A percentile compares a stretch with the other conserved stretches of the same genome.
phyloP scores from a whole-genome alignment of 35 echinoderm and acorn worm genomes.

The Ptychodera flava region DNA sequence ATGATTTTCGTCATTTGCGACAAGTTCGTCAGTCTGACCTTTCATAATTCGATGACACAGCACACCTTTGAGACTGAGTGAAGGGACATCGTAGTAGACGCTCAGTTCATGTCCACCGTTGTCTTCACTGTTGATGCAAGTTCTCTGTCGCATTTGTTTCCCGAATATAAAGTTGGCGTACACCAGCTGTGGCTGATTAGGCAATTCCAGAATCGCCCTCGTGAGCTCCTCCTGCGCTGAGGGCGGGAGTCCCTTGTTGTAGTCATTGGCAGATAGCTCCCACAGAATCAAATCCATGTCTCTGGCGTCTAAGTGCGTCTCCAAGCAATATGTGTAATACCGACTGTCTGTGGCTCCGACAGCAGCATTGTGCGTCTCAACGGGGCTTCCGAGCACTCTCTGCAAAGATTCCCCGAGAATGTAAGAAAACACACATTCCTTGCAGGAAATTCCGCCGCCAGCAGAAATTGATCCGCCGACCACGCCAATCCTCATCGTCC shows the following conservation, averaged over 20 bases:
- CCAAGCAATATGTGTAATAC: background rate
- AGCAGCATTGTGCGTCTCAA: background rate
- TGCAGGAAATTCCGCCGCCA: background rate
- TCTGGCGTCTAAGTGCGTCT: background rate
- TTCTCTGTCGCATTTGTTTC: background rate
- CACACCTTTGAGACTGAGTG: background rate
- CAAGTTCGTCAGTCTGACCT: background rate
- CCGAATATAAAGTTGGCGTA: background rate
- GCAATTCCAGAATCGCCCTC: background rate
- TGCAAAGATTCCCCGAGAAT: background rate
- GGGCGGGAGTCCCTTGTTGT: background rate
- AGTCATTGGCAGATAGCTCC: background rate
- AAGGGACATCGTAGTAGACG: background rate
- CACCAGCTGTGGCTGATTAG: background rate
- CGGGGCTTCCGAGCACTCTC: background rate
- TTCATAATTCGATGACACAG: background rate
- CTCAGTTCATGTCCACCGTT: background rate
- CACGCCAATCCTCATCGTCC: background rate
- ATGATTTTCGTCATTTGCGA: background rate
- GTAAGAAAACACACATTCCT: background rate
- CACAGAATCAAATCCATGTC: background rate
- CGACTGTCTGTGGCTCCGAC: background rate
- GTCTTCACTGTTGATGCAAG: background rate
- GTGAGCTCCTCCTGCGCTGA: background rate
- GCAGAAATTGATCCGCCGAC: background rate